These are phyloP conservation scores for Drosophila fulvimacula DNA, from an alignment of 2,888 invertebrate genomes.

Conservation along the genomic window DNA sequence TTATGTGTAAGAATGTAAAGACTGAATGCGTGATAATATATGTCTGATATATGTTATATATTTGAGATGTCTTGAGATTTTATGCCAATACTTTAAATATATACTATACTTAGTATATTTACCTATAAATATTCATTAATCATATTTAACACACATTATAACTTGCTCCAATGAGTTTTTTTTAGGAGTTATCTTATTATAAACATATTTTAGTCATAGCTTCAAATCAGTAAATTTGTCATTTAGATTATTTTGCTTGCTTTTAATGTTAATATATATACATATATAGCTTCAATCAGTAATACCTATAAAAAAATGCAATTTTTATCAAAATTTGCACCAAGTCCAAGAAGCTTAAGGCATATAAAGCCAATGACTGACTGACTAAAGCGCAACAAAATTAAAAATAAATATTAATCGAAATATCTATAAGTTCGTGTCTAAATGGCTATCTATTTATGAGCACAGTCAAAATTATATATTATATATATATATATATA, in stretches of 20 bases:
- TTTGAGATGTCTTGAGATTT: not conserved
- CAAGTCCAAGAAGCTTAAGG: too few relatives aligned
- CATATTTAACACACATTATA: not conserved
- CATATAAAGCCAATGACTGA: not conserved
- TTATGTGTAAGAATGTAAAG: too few relatives aligned
- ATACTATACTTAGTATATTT: not conserved
- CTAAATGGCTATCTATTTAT: not conserved
- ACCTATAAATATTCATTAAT: not conserved
- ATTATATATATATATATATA: not conserved
- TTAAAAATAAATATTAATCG: not conserved
- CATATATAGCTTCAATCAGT: not conserved
- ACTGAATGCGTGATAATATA: too few relatives aligned
- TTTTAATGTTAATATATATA: not conserved
- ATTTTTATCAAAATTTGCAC: constrained; percentile 1
- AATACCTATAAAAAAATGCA: not conserved
- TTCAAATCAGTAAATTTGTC: constrained; percentile 1
- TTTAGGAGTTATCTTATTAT: not conserved
- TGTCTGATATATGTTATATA: not conserved
- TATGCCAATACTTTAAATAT: not conserved
- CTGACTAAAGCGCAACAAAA: not conserved
- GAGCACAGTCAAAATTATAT: not conserved
- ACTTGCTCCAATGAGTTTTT: too few relatives aligned
- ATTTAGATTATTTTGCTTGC: not conserved
- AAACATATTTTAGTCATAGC: not conserved
- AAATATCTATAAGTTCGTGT: not conserved